Evolutionary conservation across 1,140 invertebrate species (phyloP).

Genomic region (Drosophila parabipectinata): DNA sequence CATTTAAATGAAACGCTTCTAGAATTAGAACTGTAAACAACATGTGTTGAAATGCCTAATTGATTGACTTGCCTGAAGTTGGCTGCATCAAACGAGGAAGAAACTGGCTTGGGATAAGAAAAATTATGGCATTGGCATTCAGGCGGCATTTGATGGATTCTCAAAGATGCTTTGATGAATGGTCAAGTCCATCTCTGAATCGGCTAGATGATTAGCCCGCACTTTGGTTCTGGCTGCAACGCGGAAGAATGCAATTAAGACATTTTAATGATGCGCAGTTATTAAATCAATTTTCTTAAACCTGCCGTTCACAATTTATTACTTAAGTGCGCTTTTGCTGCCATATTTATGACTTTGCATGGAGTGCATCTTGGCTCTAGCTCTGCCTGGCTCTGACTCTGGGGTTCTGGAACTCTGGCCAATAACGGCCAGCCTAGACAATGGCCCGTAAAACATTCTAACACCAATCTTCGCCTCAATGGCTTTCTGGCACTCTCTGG

Average conservation of each 20-base stretch:
- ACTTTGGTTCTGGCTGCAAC: constrained; percentile 16
- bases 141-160: constrained; percentile 62
- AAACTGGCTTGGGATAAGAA: constrained; percentile 32
- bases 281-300: constrained; percentile 70
- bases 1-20: constrained; percentile 69
- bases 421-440: constrained; percentile 73
- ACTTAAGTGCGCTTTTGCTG: constrained; percentile 54
- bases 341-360: constrained; percentile 74
- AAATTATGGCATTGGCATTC: constrained; percentile 75
- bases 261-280: constrained; percentile 71
- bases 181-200: constrained; percentile 20
- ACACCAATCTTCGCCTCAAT: constrained; percentile 62
- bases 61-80: constrained; percentile 70
- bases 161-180: constrained; percentile 51
- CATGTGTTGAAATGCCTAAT: constrained; percentile 81
- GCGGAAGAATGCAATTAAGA: constrained; percentile 76
- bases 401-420: constrained; percentile 23
- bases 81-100: constrained; percentile 18
- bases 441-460: constrained; percentile 80
- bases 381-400: not conserved
- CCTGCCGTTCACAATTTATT: constrained; percentile 64
- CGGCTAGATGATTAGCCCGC: constrained; percentile 31
- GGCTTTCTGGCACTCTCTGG: constrained; percentile 47
- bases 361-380: constrained; percentile 8
- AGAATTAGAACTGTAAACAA: constrained; percentile 82